Conservation (phyloP, 2,113 vertebrate species). For the Pollachius pollachius region DNA sequence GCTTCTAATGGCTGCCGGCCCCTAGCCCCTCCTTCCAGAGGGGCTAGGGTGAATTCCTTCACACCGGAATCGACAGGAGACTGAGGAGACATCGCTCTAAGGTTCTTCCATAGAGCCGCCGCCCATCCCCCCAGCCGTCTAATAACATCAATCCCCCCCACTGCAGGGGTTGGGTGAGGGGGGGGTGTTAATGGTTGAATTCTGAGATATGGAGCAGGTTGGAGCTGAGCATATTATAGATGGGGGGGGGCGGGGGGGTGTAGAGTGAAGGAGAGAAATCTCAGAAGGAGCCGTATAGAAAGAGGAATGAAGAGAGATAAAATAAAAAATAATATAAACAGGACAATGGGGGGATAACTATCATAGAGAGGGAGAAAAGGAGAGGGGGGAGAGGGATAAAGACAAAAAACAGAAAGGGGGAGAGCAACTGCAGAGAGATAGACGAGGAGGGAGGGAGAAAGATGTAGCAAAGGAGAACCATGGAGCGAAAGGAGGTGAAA, state of each 20-base stretch:
- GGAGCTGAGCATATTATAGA: not conserved
- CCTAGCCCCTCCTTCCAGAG: slow-evolving; percentile 28
- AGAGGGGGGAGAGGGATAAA: not conserved
- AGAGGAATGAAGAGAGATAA: no score
- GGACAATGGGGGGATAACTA: not conserved
- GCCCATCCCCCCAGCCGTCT: slow-evolving; percentile 26
- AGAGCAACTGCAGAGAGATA: not conserved
- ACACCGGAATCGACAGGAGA: slow-evolving; percentile 48
- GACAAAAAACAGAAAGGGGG: not conserved
- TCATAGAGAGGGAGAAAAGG: not conserved
- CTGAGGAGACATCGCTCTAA: slow-evolving; percentile 50
- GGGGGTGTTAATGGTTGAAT: slow-evolving; percentile 17
- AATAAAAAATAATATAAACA: not conserved
- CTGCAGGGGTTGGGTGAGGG: not conserved
- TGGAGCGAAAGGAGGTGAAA: no score
- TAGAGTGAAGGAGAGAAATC: not conserved
- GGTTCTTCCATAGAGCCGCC: not conserved
- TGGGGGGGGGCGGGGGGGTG: not conserved
- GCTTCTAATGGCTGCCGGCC: slow-evolving; percentile 30
- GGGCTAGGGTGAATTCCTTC: slow-evolving; percentile 35
- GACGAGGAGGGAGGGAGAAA: not conserved
- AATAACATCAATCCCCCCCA: slow-evolving; percentile 45
- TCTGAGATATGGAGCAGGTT: not conserved
- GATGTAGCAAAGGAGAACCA: no score
- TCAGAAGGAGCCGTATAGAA: not conserved